A percentile compares a stretch with the other conserved stretches of the same genome.
phyloP scores from a whole-genome alignment of 2,113 vertebrate species.

The Pelvicachromis taeniatus region DNA sequence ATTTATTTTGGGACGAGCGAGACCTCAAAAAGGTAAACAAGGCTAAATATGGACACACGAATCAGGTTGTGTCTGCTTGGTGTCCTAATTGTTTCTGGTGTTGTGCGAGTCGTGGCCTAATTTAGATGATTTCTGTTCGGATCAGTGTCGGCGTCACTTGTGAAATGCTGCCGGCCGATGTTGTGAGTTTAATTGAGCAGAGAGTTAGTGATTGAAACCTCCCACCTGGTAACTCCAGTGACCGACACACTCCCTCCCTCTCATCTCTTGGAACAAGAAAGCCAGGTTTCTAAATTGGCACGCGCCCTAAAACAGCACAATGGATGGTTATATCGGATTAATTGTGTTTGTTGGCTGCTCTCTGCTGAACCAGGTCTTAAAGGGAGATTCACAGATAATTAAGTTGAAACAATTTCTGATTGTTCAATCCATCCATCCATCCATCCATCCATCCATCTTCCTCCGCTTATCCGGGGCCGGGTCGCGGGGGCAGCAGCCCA shows the following conservation, averaged over 20 bases:
- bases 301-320: background rate
- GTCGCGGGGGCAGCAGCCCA: too few relatives aligned
- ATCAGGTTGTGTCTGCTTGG: background rate
- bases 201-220: fast-evolving
- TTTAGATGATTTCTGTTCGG: background rate
- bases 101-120: fast-evolving
- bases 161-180: background rate
- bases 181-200: background rate
- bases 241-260: background rate
- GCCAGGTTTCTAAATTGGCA: background rate
- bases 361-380: background rate
- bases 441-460: too few relatives aligned
- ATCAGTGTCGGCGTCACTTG: background rate
- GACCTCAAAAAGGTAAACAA: background rate
- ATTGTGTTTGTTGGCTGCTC: background rate
- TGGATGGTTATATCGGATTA: background rate
- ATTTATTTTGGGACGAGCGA: background rate
- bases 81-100: background rate
- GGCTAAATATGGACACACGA: background rate
- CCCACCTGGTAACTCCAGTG: background rate
- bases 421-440: too few relatives aligned
- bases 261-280: background rate
- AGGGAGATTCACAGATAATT: background rate
- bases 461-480: too few relatives aligned
- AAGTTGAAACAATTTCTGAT: background rate